phyloP scores from a whole-genome alignment of 2,888 invertebrate genomes.

The Drosophila ezoana region DNA sequence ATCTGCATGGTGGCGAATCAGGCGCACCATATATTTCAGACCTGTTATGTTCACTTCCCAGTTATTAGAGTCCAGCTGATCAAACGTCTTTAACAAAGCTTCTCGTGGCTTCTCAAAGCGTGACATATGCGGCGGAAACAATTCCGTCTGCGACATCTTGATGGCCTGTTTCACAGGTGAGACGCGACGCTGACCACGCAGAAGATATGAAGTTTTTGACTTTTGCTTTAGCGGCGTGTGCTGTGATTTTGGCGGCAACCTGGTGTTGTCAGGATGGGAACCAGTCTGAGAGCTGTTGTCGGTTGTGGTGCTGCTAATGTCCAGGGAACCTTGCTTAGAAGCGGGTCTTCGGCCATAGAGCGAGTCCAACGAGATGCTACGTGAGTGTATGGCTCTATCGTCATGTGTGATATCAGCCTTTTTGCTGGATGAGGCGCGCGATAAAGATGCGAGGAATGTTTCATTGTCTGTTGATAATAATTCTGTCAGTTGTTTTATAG shows the following conservation, averaged over 20 bases:
- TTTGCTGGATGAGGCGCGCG: conserved; percentile 12
- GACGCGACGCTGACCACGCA: conserved; percentile 79
- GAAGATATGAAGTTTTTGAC: conserved; percentile 82
- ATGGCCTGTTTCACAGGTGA: conserved; percentile 83
- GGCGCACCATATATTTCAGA: conserved; percentile 88
- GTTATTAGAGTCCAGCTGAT: conserved; percentile 89
- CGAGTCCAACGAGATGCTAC: conserved; percentile 77
- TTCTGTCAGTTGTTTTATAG: conserved; percentile 7
- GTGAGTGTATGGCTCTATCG: conserved; percentile 36
- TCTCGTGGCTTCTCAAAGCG: conserved; percentile 89
- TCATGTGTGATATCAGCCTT: conserved; percentile 26
- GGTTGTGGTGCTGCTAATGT: conserved; percentile 71
- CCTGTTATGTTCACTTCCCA: conserved; percentile 93
- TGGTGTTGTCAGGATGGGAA: conserved; percentile 49
- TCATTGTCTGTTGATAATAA: conserved; percentile 8
- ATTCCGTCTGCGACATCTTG: conserved; percentile 77
- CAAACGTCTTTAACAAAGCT: conserved; percentile 87
- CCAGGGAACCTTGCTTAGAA: conserved; percentile 61
- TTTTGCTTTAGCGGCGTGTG: conserved; percentile 82
- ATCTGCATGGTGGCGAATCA: conserved; percentile 89
- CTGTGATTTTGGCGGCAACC: conserved; percentile 38
- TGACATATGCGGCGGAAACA: conserved; percentile 83
- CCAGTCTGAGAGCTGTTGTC: conserved; percentile 79
- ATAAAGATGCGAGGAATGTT: background rate
- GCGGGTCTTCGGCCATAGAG: conserved; percentile 69